Evolutionary conservation across 2,888 invertebrate species (phyloP), one percentile per base, ranked within the genome.

Genomic region (Sussaba pulchella): DNA sequence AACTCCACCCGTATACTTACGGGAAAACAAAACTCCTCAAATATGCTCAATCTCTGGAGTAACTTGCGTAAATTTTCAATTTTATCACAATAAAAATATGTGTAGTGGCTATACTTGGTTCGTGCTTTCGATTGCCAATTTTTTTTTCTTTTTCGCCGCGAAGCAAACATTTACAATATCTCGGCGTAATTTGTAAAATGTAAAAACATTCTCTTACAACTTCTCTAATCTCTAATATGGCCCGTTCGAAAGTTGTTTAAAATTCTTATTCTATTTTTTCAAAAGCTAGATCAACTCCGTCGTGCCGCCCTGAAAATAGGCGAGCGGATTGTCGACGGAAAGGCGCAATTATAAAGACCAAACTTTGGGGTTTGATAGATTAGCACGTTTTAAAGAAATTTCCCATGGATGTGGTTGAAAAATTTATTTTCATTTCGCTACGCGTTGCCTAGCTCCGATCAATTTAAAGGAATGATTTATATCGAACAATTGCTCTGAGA

Each of bases 11-110:
- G 78, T 81, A 79, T 82, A 52, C 83, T 83, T 78, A 54, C 9
- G 21, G 50, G 52, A 76, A 84, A 83, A 81, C 81, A 82, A 79
- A 85, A 31, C 50, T 61, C 69, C 17, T 81, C 19, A 19, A 61
- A 79, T 84, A 83, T 78, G 76, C 67, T 79, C 82, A 84, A 81
- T 85, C 85, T 85, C 85, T 85, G 84, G 85, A 70, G 85, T 85
- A 86, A 87, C 85, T 85, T 83, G 82, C 82, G 84, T 87, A 82
- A 87, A 84, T 82, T 83, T 63, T 78, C 74, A 67, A 78, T 78
- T 72, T 82, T 81, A 83, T 85, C 84, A 83, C 82, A 81, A 81
- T 71, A 77, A 36, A 67, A 66, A 76, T 82, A 69, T 43, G 41
- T 24, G 70, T 80, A 19, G 19, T 67, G 26, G 45, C 69, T 41